Conservation (phyloP, 2,888 invertebrate genomes). For the Eurytoma californica region DNA sequence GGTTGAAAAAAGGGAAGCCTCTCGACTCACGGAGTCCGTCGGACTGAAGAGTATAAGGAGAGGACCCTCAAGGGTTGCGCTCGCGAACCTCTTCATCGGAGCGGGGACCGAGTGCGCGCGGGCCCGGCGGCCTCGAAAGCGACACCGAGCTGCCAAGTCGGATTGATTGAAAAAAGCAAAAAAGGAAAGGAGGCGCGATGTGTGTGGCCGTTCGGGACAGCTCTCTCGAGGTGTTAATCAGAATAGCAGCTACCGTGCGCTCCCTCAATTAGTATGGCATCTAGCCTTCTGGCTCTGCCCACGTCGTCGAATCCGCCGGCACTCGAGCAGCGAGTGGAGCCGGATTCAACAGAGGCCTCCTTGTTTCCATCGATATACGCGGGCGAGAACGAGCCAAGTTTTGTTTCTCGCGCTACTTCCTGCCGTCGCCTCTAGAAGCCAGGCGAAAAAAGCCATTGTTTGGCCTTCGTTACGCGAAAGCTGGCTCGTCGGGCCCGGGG, state of each 20-base stretch:
- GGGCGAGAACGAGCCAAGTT: too few species aligned
- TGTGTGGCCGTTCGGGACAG: slow-evolving; percentile 64
- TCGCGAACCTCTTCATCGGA: slow-evolving; percentile 71
- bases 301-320: background rate
- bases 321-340: background rate
- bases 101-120: slow-evolving; percentile 49
- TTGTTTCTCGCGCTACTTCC: too few species aligned
- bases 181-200: slow-evolving; percentile 63
- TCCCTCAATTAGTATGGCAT: slow-evolving; percentile 72
- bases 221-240: slow-evolving; percentile 68
- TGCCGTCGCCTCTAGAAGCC: background rate
- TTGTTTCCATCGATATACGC: slow-evolving; percentile 33
- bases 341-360: slow-evolving; percentile 22
- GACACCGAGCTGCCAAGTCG: slow-evolving; percentile 59
- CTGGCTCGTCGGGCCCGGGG: too few species aligned
- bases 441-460: background rate
- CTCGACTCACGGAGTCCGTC: slow-evolving; percentile 63
- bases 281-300: slow-evolving; percentile 49
- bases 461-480: background rate
- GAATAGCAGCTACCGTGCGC: slow-evolving; percentile 69
- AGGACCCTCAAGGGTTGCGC: slow-evolving; percentile 71
- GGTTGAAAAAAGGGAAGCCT: slow-evolving; percentile 62
- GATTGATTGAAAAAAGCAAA: slow-evolving; percentile 55
- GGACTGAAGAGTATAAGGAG: background rate
- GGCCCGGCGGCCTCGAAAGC: slow-evolving; percentile 59